These are phyloP conservation scores for Caloenas nicobarica DNA, from an alignment of 2,113 vertebrate species.

Conservation along the genomic window DNA sequence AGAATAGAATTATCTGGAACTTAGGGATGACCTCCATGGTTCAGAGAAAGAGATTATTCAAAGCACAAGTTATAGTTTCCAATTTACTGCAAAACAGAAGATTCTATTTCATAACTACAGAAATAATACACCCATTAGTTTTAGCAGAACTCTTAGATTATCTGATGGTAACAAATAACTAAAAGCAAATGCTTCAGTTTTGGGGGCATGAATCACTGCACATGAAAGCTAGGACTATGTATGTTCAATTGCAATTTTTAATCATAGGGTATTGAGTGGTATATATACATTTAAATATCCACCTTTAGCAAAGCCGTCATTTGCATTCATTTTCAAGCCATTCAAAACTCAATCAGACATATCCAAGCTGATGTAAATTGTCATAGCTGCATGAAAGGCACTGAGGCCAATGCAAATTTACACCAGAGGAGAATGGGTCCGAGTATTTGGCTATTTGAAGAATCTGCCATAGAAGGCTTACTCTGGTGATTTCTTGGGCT, in stretches of 20 bases:
- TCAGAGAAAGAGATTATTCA: slow-evolving; percentile 17
- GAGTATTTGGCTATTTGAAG: not conserved
- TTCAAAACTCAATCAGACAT: not conserved
- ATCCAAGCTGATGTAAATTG: not conserved
- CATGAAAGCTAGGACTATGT: not conserved
- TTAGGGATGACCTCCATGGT: slow-evolving; percentile 17
- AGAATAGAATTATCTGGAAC: slow-evolving; percentile 40
- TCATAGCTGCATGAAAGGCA: not conserved
- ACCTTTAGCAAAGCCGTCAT: not conserved
- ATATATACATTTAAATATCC: not conserved
- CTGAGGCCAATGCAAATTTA: not conserved
- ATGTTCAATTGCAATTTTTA: not conserved
- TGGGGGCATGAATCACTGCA: not conserved
- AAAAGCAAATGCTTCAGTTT: rapidly evolving
- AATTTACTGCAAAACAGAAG: slow-evolving; percentile 26
- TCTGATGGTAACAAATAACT: not conserved
- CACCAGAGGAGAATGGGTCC: not conserved
- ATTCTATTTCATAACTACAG: slow-evolving; percentile 7
- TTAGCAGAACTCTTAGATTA: not conserved
- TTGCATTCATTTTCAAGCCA: not conserved
- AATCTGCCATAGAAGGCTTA: not conserved
- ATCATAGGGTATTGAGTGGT: not conserved
- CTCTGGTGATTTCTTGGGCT: not conserved
- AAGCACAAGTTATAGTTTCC: slow-evolving; percentile 7
- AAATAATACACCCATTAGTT: not conserved